Evolutionary conservation across 2,888 invertebrate genomes (phyloP).

Genomic region (Ethmia dodecea): DNA sequence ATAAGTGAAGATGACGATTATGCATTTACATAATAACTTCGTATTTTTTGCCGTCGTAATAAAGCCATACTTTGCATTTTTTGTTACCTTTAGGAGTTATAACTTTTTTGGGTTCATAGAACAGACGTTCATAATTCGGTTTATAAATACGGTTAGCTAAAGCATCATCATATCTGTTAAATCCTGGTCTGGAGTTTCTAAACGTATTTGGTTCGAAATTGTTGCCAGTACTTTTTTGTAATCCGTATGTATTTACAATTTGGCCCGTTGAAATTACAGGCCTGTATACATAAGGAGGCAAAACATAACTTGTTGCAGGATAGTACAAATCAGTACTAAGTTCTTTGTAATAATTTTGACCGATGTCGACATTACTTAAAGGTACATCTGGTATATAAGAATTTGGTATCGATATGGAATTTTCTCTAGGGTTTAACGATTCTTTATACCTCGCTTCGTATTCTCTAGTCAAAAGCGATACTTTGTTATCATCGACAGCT

Average conservation of each 20-base stretch:
- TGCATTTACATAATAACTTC: conserved; percentile 42
- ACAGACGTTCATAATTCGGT: conserved; percentile 23
- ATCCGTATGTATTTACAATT: background rate
- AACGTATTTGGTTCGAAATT: conserved; percentile 1
- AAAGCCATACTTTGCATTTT: conserved; percentile 52
- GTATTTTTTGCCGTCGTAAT: conserved; percentile 52
- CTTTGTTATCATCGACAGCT: background rate
- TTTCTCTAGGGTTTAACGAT: background rate
- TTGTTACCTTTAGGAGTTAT: conserved; percentile 31
- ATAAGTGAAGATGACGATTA: too few species aligned
- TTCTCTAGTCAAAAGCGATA: background rate
- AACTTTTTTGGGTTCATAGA: conserved; percentile 36
- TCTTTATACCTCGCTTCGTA: background rate
- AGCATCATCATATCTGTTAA: conserved; percentile 1
- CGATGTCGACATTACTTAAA: too few species aligned
- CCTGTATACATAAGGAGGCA: background rate
- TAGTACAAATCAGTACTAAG: too few species aligned
- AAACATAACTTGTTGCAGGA: background rate
- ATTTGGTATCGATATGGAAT: too few species aligned
- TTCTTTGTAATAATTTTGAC: too few species aligned
- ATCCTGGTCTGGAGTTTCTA: background rate
- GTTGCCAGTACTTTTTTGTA: background rate
- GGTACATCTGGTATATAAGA: too few species aligned
- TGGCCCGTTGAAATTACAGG: too few species aligned
- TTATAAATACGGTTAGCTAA: conserved; percentile 17